Evolutionary conservation across 2,888 invertebrate species (phyloP).

Genomic region (Calameuta filiformis): DNA sequence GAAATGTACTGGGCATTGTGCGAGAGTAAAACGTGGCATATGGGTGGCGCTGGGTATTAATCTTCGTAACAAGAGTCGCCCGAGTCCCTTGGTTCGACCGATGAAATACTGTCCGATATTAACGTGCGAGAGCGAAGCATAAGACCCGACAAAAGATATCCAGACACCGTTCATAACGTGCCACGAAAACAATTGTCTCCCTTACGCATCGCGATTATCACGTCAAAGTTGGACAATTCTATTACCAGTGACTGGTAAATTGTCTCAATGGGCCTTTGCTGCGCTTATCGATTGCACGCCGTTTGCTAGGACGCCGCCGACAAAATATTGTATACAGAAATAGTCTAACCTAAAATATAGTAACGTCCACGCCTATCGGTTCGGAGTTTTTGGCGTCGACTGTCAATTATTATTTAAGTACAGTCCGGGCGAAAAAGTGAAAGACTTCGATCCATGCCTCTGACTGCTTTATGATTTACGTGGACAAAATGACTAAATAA

Average conservation of each 20-base stretch:
- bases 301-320: slow-evolving; percentile 4
- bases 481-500: not conserved
- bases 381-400: not conserved
- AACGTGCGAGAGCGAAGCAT: not conserved
- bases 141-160: not conserved
- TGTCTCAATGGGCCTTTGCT: slow-evolving; percentile 28
- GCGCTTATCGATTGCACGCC: slow-evolving; percentile 30
- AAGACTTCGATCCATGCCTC: not conserved
- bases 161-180: not conserved
- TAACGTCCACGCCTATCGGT: not conserved
- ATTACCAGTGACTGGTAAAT: slow-evolving; percentile 25
- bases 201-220: not conserved
- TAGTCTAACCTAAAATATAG: not conserved
- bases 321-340: not conserved
- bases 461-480: not conserved
- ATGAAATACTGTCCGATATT: not conserved
- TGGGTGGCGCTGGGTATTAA: slow-evolving; percentile 34
- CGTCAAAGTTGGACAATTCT: slow-evolving; percentile 29
- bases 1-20: slow-evolving; percentile 9
- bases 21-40: slow-evolving; percentile 34
- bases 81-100: not conserved
- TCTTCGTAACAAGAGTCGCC: slow-evolving; percentile 31
- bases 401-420: not conserved
- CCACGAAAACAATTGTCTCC: slow-evolving; percentile 9
- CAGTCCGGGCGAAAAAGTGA: not conserved